Percentiles rank a stretch among this genome's conserved stretches.
These are phyloP conservation scores for Aquatica leii DNA, from an alignment of 2,888 invertebrate genomes.

Conservation along the genomic window DNA sequence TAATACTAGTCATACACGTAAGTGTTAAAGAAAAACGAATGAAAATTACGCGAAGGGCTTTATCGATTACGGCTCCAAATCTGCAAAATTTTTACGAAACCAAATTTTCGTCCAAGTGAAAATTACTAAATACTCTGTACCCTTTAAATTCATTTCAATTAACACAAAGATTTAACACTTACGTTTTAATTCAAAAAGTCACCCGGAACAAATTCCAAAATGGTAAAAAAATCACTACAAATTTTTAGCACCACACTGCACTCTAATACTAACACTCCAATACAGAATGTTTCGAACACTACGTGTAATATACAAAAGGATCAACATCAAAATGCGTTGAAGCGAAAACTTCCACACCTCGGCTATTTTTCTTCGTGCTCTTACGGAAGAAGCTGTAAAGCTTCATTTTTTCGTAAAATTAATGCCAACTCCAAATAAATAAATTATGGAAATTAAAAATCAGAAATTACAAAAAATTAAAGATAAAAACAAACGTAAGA, in stretches of 20 bases:
- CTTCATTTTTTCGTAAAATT: no score
- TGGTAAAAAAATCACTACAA: neutral
- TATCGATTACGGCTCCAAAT: no score
- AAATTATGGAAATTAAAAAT: neutral
- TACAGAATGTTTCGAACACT: conserved; percentile 22
- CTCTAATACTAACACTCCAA: conserved; percentile 21
- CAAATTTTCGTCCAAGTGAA: no score
- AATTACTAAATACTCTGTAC: no score
- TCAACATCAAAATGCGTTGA: conserved; percentile 31
- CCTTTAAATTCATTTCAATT: no score
- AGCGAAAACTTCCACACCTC: conserved; percentile 26
- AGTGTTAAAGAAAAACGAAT: no score
- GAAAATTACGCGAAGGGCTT: no score
- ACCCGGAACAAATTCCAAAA: conserved; percentile 5
- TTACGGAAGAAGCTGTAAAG: conserved; percentile 8
- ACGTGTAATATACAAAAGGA: conserved; percentile 29
- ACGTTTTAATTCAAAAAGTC: neutral
- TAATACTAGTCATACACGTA: no score
- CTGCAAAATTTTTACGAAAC: no score
- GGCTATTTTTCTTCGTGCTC: conserved; percentile 12
- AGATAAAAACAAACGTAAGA: neutral
- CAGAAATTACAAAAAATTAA: no score
- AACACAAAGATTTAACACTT: neutral
- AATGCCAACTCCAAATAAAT: no score
- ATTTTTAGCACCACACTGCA: neutral